Evolutionary conservation across 2,888 invertebrate species (phyloP), one percentile per base, ranked within the genome.

Genomic region (Synergus japonicus): DNA sequence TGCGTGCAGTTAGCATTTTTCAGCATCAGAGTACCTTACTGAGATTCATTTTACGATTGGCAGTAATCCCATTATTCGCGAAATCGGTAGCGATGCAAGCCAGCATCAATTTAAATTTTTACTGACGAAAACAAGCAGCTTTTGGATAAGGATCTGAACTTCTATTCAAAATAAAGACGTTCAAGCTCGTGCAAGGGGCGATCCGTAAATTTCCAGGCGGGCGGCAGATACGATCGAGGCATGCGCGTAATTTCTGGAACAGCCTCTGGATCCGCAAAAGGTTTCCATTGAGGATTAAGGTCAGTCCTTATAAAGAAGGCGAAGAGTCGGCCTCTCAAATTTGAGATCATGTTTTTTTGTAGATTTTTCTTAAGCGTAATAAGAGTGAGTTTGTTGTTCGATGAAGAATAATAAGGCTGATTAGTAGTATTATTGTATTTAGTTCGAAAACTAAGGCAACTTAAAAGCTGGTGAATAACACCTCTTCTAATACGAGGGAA

Each of bases 381-480:
- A n/a, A n/a, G 54, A 44, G 9, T 44, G 9, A 44, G 10, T 10
- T 9, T 44, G 7, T 60, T 18, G 9, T 97, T 90, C 8, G 77
- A 83, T 83, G 22, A 64, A 65, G 13, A 66, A 12, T 22, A 63
- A 58, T 37, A 37, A 37, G 37, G 37, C 37, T 37, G 5, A 37
- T 37, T 37, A 37, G 37, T 37, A 5, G 37, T 37, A 37, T 37
- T 37, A 37, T 3, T 29, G 3, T 29, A 37, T 37, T 7, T 37
- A 37, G 37, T 37, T 37, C 0, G 37, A 37, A 37, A 37, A 37
- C 5, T 4, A 37, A 37, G 37, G 5, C 37, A 37, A 7, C 37
- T 37, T 37, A 37, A 37, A 37, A 37, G 4, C 37, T 37, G 37
- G 5, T 37, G 37, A 37, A n/a, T n/a, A n/a, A n/a, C n/a, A n/a